phyloP scores from a whole-genome alignment of 2,113 vertebrate species.

The Anser brachyrhynchus region DNA sequence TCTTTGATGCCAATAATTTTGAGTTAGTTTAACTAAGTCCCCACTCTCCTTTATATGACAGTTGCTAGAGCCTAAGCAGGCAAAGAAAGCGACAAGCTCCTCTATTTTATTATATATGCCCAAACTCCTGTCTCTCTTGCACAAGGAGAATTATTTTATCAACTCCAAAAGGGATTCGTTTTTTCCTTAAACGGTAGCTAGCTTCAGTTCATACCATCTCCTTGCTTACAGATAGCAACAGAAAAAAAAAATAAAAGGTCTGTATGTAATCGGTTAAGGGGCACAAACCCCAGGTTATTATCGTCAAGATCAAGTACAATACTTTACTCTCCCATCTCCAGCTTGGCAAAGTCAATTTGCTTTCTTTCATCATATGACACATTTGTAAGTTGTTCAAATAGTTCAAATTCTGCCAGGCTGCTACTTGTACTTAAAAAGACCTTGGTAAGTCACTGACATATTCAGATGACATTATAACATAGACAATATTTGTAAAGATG shows the following conservation, averaged over 20 bases:
- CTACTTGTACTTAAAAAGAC: not conserved
- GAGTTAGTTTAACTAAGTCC: not conserved
- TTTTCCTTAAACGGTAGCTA: not conserved
- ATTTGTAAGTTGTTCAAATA: not conserved
- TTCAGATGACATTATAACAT: not conserved
- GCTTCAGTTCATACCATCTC: not conserved
- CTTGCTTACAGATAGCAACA: not conserved
- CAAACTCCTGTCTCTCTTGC: constrained; percentile 22
- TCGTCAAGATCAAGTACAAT: not conserved
- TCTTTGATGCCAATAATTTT: not conserved
- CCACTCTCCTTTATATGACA: not conserved
- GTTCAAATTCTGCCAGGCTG: not conserved
- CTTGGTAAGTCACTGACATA: not conserved
- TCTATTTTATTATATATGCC: not conserved
- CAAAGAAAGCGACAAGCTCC: not conserved
- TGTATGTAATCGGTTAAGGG: not conserved
- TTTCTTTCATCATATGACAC: not conserved
- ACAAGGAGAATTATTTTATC: constrained; percentile 29
- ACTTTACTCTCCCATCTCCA: not conserved
- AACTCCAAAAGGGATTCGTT: not conserved
- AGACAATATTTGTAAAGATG: fast-evolving
- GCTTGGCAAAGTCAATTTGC: not conserved
- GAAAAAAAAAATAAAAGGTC: not conserved
- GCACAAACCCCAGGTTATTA: not conserved
- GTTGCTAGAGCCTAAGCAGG: not conserved